phyloP scores from a whole-genome alignment of 2,888 invertebrate species.

The Pheosia tremula region DNA sequence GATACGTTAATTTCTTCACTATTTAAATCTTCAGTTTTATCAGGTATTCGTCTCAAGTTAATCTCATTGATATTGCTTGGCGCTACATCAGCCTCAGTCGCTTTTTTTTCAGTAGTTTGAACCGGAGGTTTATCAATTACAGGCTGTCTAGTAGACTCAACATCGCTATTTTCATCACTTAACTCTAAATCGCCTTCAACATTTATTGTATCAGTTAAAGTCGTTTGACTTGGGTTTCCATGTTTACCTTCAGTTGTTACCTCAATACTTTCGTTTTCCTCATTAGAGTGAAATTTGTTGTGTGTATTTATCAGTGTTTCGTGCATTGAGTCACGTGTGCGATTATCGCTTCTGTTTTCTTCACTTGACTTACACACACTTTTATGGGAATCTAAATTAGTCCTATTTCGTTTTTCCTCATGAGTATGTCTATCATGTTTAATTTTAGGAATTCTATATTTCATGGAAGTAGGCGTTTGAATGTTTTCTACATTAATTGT shows the following conservation, averaged over 20 bases:
- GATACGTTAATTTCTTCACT: constrained; percentile 7
- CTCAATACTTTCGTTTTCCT: constrained; percentile 5
- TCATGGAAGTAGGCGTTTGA: constrained; percentile 9
- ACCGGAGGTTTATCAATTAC: neutral
- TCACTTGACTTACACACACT: constrained; percentile 2
- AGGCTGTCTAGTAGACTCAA: constrained; percentile 13
- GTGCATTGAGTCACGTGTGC: neutral
- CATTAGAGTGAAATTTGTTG: constrained; percentile 5
- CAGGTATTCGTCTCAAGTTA: neutral
- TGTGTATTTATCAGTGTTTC: constrained; percentile 1
- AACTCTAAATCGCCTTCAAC: constrained; percentile 71
- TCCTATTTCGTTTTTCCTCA: neutral
- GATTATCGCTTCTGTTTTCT: neutral
- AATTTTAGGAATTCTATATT: constrained; percentile 47
- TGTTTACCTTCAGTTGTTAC: constrained; percentile 8
- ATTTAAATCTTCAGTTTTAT: constrained; percentile 14
- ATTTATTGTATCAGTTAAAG: constrained; percentile 38
- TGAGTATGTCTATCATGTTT: constrained; percentile 19
- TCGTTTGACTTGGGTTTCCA: constrained; percentile 13
- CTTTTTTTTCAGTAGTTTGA: neutral
- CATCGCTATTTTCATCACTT: constrained; percentile 71
- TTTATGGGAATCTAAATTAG: constrained; percentile 11
- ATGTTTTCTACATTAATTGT: constrained; percentile 10
- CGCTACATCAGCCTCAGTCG: neutral
- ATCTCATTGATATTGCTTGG: neutral